Evolutionary conservation across 2,113 vertebrate species (phyloP).

Genomic region (Ginglymostoma cirratum): DNA sequence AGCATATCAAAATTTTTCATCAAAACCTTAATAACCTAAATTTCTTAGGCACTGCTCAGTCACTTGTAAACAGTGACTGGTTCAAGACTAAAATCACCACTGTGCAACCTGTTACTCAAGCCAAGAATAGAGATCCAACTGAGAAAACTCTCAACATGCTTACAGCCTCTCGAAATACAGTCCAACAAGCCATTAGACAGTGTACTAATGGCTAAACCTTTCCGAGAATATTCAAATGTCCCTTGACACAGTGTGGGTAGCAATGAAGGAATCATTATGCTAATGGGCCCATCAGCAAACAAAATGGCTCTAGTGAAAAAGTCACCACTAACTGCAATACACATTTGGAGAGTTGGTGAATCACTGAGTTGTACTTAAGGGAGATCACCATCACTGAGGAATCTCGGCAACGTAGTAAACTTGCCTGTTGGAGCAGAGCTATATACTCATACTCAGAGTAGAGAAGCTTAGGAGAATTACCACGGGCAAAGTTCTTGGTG

Average conservation of each 20-base stretch:
- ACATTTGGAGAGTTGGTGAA: background rate
- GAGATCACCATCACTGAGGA: background rate
- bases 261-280: background rate
- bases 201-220: background rate
- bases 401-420: background rate
- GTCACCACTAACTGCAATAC: background rate
- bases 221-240: background rate
- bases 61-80: background rate
- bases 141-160: background rate
- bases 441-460: background rate
- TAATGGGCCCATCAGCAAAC: background rate
- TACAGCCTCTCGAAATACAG: background rate
- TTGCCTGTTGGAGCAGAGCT: background rate
- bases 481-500: background rate
- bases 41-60: background rate
- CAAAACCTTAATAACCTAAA: background rate
- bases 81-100: background rate
- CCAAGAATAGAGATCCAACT: background rate
- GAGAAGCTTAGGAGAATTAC: background rate
- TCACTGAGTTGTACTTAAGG: background rate
- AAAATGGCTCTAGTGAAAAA: background rate
- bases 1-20: background rate
- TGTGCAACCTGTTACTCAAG: background rate
- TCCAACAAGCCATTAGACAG: background rate
- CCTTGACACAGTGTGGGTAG: background rate